These are phyloP conservation scores for Lycocorax pyrrhopterus DNA, from an alignment of 2,113 vertebrate species.

Conservation along the genomic window DNA sequence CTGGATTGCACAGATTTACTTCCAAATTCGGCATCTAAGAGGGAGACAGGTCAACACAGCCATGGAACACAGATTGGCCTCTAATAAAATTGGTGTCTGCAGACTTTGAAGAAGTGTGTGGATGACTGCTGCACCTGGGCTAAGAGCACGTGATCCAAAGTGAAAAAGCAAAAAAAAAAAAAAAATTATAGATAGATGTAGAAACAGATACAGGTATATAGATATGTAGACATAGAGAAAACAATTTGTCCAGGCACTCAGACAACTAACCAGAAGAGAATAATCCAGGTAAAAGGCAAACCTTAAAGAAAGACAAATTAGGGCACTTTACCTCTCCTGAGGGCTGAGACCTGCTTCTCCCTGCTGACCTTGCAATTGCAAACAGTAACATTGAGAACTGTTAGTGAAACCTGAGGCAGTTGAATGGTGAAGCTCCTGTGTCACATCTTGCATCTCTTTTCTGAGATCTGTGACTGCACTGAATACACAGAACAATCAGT, in stretches of 20 bases:
- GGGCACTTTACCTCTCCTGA: background rate
- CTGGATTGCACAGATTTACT: background rate
- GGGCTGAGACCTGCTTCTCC: background rate
- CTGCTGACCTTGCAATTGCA: background rate
- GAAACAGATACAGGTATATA: background rate
- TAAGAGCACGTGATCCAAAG: background rate
- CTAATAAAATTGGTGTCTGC: background rate
- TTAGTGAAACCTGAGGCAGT: background rate
- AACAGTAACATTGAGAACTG: background rate
- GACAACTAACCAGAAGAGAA: background rate
- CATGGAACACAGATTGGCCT: background rate
- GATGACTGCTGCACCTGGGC: background rate
- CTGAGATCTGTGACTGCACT: background rate
- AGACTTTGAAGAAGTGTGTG: background rate
- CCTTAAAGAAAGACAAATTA: background rate
- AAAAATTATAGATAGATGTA: background rate
- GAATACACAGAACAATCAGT: background rate
- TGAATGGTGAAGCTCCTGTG: background rate
- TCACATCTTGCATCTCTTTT: background rate
- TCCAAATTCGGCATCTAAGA: background rate
- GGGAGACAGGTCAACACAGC: background rate
- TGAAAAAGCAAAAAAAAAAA: background rate
- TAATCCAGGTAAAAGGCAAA: background rate
- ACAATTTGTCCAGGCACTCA: fast-evolving
- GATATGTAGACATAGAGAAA: background rate